These are phyloP conservation scores for Oreochromis tanganicae DNA, from an alignment of 2,113 vertebrate species.

Conservation along the genomic window DNA sequence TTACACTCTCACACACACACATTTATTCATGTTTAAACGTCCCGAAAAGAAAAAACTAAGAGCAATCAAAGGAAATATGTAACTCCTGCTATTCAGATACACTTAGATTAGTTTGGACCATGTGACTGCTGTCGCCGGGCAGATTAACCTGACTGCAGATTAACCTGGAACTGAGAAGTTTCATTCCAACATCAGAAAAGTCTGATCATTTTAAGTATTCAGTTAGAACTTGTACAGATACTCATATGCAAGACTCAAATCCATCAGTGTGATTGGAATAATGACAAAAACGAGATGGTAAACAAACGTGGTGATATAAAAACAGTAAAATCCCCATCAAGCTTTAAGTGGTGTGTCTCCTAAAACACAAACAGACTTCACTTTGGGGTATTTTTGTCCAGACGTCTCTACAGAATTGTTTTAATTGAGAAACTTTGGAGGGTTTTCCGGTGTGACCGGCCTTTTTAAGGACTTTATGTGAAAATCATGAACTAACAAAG, in stretches of 20 bases:
- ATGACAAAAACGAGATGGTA: background rate
- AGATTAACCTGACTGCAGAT: background rate
- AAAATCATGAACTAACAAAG: background rate
- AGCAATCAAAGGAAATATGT: background rate
- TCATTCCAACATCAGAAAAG: background rate
- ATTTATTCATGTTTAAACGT: background rate
- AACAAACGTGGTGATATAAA: background rate
- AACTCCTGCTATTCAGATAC: background rate
- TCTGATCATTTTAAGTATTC: background rate
- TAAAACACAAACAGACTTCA: background rate
- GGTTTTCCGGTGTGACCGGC: accelerated
- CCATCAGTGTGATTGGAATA: background rate
- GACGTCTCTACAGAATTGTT: background rate
- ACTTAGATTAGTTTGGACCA: background rate
- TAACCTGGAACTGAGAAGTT: background rate
- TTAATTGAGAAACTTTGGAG: background rate
- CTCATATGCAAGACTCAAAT: background rate
- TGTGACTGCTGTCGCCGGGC: background rate
- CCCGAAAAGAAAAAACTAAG: background rate
- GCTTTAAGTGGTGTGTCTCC: background rate
- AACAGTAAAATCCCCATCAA: background rate
- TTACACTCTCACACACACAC: background rate
- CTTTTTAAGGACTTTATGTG: background rate
- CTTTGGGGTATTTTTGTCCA: background rate
- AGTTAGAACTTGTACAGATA: background rate